These are phyloP conservation scores for Nothoprocta pentlandii DNA, from an alignment of 2,113 vertebrate genomes.

Conservation along the genomic window DNA sequence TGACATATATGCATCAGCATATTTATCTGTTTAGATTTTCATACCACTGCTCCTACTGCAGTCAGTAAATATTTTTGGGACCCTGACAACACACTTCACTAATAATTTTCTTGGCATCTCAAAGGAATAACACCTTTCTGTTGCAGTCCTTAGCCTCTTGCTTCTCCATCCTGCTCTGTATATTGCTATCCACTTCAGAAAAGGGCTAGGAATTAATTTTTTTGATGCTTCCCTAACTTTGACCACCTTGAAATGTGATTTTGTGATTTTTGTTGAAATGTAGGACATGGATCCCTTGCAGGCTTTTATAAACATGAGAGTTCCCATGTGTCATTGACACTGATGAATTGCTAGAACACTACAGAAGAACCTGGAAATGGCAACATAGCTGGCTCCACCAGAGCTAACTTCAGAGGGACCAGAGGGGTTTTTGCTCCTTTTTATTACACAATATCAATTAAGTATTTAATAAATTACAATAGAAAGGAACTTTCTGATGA, in stretches of 20 bases:
- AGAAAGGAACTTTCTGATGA: slow-evolving; percentile 65
- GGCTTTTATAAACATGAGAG: slow-evolving; percentile 51
- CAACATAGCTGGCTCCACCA: neutral
- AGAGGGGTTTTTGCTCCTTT: slow-evolving; percentile 47
- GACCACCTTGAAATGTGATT: slow-evolving; percentile 67
- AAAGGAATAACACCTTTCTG: neutral
- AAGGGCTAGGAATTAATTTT: slow-evolving; percentile 20
- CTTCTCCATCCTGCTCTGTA: neutral
- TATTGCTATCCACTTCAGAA: slow-evolving; percentile 40
- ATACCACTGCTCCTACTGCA: neutral
- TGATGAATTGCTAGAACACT: slow-evolving; percentile 66
- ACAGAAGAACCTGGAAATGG: slow-evolving; percentile 59
- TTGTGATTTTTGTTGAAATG: slow-evolving; percentile 64
- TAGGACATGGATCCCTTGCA: slow-evolving; percentile 58
- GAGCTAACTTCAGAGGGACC: slow-evolving; percentile 55
- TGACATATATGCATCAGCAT: neutral
- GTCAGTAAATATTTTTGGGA: slow-evolving; percentile 7
- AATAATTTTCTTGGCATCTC: neutral
- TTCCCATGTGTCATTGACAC: slow-evolving; percentile 50
- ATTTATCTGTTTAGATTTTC: neutral
- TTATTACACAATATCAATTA: slow-evolving; percentile 69
- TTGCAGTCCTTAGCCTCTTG: neutral
- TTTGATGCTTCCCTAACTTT: slow-evolving; percentile 57
- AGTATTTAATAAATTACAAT: slow-evolving; percentile 66
- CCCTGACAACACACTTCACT: neutral